Base-by-base conservation (phyloP, 2,113 vertebrate species). In the Trematomus loennbergii region DNA sequence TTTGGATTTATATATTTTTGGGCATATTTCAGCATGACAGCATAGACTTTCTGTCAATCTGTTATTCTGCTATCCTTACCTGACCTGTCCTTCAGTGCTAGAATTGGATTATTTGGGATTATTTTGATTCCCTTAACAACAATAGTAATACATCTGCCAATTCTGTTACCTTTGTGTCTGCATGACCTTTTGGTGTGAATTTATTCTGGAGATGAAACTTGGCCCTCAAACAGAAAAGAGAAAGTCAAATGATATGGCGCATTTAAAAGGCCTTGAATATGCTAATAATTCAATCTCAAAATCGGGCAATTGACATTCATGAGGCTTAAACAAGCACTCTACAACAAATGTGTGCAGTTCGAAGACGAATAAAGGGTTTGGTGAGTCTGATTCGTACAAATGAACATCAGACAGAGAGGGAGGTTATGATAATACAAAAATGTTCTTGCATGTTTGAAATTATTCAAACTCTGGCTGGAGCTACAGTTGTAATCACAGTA, bases 401-500 rank as follows among this genome's bases (percentile, higher is more conserved):
- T 13, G 15, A 55, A 48, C 12, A 2, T 49, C 16, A 12, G 43
- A 59, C 25, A 72, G 1, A 46, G 12, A 22, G 12, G 9, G 29
- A n/a, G 9, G 33, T 48, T 13, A 59, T 46, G 25, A 29, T 52
- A 5, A 20, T 16, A 45, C 3, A 0, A n/a, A 45, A 15, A 29
- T 11, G 12, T 40, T 36, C 7, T 43, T 7, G n/a, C 67, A 15
- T 70, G 15, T 79, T 50, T 55, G 49, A 12, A 43, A 75, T 63
- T 16, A 62, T 17, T 58, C 48, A 36, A 16, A 63, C 22, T 29
- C n/a, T 71, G 71, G 79, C 33, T 65, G 52, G 12, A 57, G 77
- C 53, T 2, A 53, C 43, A 18, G 74, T 58, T 57, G 63, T 49
- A 43, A 61, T 66, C 65, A 29, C 46, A 80, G 72, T 55, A 71